Conservation (phyloP, 53 echinoderm and acorn worm genomes). For the Temnopleurus reevesii region DNA sequence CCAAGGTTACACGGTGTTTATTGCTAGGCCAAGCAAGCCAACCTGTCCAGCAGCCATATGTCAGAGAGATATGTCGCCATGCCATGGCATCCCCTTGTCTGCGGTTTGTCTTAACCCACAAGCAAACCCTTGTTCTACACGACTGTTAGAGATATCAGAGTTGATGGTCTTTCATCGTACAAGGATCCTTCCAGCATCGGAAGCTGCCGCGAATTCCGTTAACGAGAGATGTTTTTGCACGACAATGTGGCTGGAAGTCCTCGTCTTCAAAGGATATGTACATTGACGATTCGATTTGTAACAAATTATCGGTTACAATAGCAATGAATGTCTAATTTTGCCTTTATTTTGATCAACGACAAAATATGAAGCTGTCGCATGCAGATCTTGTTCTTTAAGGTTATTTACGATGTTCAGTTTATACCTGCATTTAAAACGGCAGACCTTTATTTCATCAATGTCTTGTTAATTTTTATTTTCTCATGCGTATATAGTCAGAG, state of each 20-base stretch:
- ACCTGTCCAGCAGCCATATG: constrained; percentile 67
- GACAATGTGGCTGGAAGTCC: constrained; percentile 62
- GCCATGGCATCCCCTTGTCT: constrained; percentile 37
- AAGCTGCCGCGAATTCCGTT: constrained; percentile 45
- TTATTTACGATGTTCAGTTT: not conserved
- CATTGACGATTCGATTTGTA: constrained; percentile 50
- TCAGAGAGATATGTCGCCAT: constrained; percentile 50
- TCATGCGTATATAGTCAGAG: not conserved
- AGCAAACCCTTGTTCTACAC: constrained; percentile 17
- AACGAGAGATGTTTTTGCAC: constrained; percentile 58
- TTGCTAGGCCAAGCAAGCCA: constrained; percentile 56
- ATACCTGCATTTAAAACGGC: not conserved
- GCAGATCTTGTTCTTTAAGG: not conserved
- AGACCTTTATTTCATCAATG: not conserved
- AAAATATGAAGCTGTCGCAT: not conserved
- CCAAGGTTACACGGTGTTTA: constrained; percentile 62
- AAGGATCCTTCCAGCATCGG: constrained; percentile 29
- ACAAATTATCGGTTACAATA: constrained; percentile 41
- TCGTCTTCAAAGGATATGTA: constrained; percentile 61
- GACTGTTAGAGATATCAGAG: not conserved
- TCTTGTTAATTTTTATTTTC: not conserved
- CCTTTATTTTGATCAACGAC: not conserved
- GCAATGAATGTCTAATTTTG: constrained; percentile 34
- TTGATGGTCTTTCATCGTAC: not conserved
- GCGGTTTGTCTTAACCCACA: constrained; percentile 31